Conservation (phyloP, 1,140 invertebrate species). For the Rhagoletis zephyria region DNA sequence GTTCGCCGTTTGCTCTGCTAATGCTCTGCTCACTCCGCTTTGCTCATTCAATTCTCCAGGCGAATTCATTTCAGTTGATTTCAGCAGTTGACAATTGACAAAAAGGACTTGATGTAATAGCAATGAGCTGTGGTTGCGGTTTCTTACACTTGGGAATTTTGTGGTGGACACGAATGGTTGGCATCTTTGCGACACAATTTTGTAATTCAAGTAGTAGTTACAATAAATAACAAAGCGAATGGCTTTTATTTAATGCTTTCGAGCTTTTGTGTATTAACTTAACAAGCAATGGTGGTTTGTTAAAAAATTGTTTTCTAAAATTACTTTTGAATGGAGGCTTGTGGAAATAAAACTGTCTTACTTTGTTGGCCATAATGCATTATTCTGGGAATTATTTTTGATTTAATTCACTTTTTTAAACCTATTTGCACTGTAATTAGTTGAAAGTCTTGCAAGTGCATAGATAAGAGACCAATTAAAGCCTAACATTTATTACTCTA, state of each 20-base stretch:
- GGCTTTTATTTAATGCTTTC: conserved; percentile 13
- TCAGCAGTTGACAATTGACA: conserved; percentile 48
- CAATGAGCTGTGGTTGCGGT: conserved; percentile 39
- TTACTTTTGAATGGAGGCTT: neutral
- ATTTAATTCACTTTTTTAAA: no score
- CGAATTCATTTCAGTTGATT: conserved; percentile 51
- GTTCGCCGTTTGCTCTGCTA: no score
- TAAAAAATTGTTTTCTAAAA: conserved; percentile 26
- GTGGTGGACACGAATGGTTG: neutral
- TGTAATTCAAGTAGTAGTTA: neutral
- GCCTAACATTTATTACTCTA: no score
- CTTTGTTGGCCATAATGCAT: neutral
- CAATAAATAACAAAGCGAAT: conserved; percentile 21
- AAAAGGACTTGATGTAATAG: conserved; percentile 47
- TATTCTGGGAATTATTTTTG: no score
- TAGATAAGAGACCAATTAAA: no score
- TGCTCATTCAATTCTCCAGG: neutral
- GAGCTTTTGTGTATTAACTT: neutral
- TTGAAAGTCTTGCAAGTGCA: no score
- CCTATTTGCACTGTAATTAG: no score
- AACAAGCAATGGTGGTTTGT: conserved; percentile 25
- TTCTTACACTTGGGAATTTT: neutral
- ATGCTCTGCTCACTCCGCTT: neutral
- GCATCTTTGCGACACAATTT: neutral
- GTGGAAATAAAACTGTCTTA: neutral